A percentile compares a stretch with the other conserved stretches of the same genome.
Evolutionary conservation across 2,797 vertebrate species (phyloP).

Genomic region (Yasuhikotakia modesta): DNA sequence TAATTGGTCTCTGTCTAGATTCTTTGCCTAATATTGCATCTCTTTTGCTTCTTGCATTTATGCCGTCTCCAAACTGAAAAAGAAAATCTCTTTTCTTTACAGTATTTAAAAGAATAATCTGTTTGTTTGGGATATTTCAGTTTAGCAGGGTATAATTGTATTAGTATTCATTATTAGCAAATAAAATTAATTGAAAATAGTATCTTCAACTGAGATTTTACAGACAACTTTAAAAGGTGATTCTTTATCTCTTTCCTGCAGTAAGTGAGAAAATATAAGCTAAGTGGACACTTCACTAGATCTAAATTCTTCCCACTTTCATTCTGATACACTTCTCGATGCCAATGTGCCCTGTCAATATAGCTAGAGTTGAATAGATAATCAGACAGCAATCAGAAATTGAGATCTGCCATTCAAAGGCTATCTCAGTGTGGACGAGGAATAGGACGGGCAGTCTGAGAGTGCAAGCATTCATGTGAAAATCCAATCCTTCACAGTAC

Average conservation of each 20-base stretch:
- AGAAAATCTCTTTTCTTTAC: background rate
- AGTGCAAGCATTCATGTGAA: slow-evolving; percentile 83
- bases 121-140: too few relatives aligned
- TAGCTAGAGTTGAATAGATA: slow-evolving; percentile 45
- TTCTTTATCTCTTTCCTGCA: background rate
- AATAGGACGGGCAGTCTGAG: slow-evolving; percentile 50
- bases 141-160: background rate
- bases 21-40: slow-evolving; percentile 76
- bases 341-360: slow-evolving; percentile 51
- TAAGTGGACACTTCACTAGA: slow-evolving; percentile 15
- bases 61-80: slow-evolving; percentile 24
- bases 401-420: slow-evolving; percentile 71
- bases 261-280: background rate
- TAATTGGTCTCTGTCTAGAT: slow-evolving; percentile 80
- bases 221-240: background rate
- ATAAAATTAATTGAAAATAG: background rate
- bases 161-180: background rate
- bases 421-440: slow-evolving; percentile 52
- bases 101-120: background rate
- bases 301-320: slow-evolving; percentile 27
- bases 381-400: slow-evolving; percentile 61
- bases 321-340: slow-evolving; percentile 26
- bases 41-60: slow-evolving; percentile 86
- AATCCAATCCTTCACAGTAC: slow-evolving; percentile 84
- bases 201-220: background rate